Evolutionary conservation across 2,888 invertebrate species (phyloP), one percentile per base, ranked within the genome.

Genomic region (Agrotis clavis): DNA sequence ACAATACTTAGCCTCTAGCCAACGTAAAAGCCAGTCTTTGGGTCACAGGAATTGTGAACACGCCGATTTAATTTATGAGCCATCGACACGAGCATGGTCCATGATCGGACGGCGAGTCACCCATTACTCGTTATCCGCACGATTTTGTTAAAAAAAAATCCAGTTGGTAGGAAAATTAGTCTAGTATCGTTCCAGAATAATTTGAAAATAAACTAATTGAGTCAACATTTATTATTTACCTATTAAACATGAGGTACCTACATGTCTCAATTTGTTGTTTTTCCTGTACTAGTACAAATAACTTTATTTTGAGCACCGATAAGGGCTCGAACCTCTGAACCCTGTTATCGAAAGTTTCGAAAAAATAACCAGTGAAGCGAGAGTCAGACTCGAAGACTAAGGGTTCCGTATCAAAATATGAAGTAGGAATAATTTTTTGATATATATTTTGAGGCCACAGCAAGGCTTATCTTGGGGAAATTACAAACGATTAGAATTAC

Each of bases 321-420:
- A 89, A 88, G 82, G 85, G 83, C 82, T 48, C 66, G 72, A 83
- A 76, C 89, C 87, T 87, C 59, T 87, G 89, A 88, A 87, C 87
- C 73, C 66, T 16, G 60, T 74, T 89, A 89, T 89, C 89, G 47
- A 35, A 9, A 50, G 74, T 89, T 89, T 87, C 89, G 74, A 89
- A 89, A 90, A 59, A 57, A 50, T 51, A 50, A 45, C n/a, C 21
- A 4, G 47, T 3, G 18, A 75, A 75, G 51, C 51, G 35, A 1
- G 50, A 51, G 6, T 16, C 14, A 4, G 9, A 25, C 13, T 45
- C 2, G 9, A 6, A 1, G 4, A 11, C 1, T 14, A 19, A 6
- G 18, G 71, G 74, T 72, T 72, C 72, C 56, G 65, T 73, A 68
- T 2, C n/a, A 16, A 21, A 69, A 7, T 6, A 35, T 2, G 7